Evolutionary conservation across 2,113 vertebrate species (phyloP).

Genomic region (Corythaeola cristata): DNA sequence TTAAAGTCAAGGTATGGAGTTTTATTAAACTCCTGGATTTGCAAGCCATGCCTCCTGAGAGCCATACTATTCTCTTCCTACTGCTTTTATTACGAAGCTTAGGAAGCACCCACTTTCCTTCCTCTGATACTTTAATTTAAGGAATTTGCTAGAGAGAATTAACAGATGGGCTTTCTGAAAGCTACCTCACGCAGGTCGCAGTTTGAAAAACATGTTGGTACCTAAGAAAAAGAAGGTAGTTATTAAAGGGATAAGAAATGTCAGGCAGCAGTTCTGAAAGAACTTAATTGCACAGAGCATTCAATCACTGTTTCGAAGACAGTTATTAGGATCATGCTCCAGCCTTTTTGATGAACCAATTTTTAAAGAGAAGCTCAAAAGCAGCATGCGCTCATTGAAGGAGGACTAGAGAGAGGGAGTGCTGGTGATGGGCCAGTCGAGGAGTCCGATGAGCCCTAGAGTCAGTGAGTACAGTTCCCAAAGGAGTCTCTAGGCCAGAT

Average conservation of each 20-base stretch:
- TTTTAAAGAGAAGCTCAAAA: constrained; percentile 24
- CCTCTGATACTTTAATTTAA: constrained; percentile 22
- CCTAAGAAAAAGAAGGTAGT: constrained; percentile 1
- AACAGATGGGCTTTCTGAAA: constrained; percentile 31
- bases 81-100: constrained; percentile 17
- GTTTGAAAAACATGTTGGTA: constrained; percentile 15
- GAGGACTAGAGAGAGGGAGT: not conserved
- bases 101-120: constrained; percentile 43
- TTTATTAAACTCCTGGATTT: constrained; percentile 25
- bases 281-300: not conserved
- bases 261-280: constrained; percentile 27
- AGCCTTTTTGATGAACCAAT: not conserved
- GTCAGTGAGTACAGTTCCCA: not conserved
- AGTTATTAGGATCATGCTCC: not conserved
- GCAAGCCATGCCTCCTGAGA: not conserved
- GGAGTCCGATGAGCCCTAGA: not conserved
- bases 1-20: not conserved
- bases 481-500: not conserved
- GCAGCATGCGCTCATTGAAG: not conserved
- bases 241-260: constrained; percentile 41
- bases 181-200: not conserved
- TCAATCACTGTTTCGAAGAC: constrained; percentile 10
- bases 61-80: not conserved
- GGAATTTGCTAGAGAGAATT: constrained; percentile 25
- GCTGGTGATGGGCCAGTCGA: not conserved